Percentiles rank a stretch among this genome's conserved stretches.
Evolutionary conservation across 2,113 vertebrate species (phyloP).

Genomic region (Phylloscopus whistleri): DNA sequence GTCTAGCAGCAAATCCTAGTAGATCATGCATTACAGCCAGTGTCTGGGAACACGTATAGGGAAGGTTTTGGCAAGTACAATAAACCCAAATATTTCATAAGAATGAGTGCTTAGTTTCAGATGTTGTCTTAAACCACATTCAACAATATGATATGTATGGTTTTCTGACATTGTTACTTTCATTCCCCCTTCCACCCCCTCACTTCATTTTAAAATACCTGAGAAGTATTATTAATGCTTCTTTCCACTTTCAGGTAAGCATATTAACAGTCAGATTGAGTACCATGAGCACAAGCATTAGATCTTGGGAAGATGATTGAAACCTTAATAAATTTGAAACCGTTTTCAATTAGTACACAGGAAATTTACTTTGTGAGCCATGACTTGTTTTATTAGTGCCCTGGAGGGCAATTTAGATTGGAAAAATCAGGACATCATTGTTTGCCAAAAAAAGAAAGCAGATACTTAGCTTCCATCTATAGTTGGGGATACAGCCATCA

Average conservation of each 20-base stretch:
- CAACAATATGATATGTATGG: background rate
- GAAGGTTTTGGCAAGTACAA: background rate
- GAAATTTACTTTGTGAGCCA: conserved; percentile 67
- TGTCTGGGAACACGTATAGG: background rate
- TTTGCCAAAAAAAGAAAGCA: conserved; percentile 57
- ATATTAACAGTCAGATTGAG: background rate
- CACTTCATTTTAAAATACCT: background rate
- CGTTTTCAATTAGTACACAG: conserved; percentile 63
- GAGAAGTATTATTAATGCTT: background rate
- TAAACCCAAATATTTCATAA: background rate
- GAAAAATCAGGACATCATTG: conserved; percentile 54
- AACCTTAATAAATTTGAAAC: conserved; percentile 56
- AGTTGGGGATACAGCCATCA: background rate
- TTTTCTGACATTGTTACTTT: background rate
- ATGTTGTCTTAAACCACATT: background rate
- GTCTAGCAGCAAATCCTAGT: background rate
- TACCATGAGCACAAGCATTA: background rate
- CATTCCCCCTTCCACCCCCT: no score
- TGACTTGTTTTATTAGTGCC: conserved; percentile 57
- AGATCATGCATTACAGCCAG: background rate
- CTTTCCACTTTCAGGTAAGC: conserved; percentile 24
- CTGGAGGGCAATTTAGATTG: conserved; percentile 53
- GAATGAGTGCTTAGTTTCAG: background rate
- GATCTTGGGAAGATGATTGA: conserved; percentile 34
- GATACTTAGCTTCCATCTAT: conserved; percentile 37